Evolutionary conservation across 1,140 invertebrate species (phyloP).

Genomic region (Ctenoplectra terminalis): DNA sequence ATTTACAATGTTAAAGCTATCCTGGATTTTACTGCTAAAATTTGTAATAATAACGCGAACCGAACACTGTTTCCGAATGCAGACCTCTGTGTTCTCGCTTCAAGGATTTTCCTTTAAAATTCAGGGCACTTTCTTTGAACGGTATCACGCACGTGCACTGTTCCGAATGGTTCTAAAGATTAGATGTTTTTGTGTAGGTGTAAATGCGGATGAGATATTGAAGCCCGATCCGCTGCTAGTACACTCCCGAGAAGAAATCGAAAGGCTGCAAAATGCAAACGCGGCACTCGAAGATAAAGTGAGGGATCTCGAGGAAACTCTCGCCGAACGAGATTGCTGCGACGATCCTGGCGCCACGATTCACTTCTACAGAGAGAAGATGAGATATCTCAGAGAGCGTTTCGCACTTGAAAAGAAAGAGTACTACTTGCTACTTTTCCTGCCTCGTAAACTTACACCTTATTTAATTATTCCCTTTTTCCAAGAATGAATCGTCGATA

Average conservation of each 20-base stretch:
- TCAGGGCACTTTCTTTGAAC: not conserved
- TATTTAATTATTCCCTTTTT: not conserved
- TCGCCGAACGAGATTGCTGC: constrained; percentile 70
- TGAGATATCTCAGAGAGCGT: constrained; percentile 64
- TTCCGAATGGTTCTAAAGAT: constrained; percentile 45
- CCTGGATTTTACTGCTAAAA: not conserved
- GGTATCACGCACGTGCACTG: not conserved
- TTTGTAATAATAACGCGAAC: not conserved
- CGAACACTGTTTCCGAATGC: not conserved
- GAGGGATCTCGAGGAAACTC: constrained; percentile 70
- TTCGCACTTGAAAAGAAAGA: constrained; percentile 72
- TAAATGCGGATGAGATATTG: constrained; percentile 66
- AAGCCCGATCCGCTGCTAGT: constrained; percentile 74
- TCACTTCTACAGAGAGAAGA: constrained; percentile 67
- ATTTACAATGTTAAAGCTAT: not conserved
- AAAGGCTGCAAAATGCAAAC: constrained; percentile 70
- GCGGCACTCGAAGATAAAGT: constrained; percentile 74
- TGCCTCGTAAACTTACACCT: not conserved
- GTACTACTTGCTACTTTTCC: constrained; percentile 53
- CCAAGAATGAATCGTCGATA: not conserved
- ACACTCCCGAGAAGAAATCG: constrained; percentile 74
- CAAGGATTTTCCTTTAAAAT: constrained; percentile 15
- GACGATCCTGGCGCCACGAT: constrained; percentile 68
- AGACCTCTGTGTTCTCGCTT: not conserved
- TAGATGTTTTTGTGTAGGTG: constrained; percentile 65